phyloP scores from a whole-genome alignment of 2,888 invertebrate species.

The Nemotelus pantherinus region DNA sequence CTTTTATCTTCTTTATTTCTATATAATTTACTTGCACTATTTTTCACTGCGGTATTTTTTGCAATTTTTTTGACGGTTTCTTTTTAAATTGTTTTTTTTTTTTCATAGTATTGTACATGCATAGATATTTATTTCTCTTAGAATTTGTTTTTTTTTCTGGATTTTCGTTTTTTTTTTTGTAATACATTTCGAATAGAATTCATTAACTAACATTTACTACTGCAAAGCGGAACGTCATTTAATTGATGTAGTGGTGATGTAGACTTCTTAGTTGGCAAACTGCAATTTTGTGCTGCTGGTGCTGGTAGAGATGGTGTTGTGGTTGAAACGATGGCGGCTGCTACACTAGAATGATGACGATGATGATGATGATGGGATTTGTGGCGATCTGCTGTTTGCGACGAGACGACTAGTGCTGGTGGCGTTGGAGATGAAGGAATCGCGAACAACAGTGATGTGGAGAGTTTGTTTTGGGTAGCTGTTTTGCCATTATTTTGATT shows the following conservation, averaged over 20 bases:
- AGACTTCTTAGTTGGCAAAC: slow-evolving; percentile 45
- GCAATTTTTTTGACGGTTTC: not conserved
- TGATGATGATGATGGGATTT: slow-evolving; percentile 2
- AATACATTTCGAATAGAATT: slow-evolving; percentile 17
- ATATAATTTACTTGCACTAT: not conserved
- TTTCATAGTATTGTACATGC: not conserved
- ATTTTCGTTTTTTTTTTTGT: not conserved
- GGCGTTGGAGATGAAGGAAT: slow-evolving; percentile 36
- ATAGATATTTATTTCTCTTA: not conserved
- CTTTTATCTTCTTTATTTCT: not conserved
- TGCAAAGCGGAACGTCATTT: slow-evolving; percentile 51
- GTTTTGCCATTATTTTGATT: slow-evolving; percentile 52
- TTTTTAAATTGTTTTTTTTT: not conserved
- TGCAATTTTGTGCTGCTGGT: slow-evolving; percentile 42
- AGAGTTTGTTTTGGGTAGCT: slow-evolving; percentile 36
- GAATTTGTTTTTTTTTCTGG: not conserved
- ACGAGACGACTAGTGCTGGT: not conserved
- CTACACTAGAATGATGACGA: slow-evolving; percentile 20
- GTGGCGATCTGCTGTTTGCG: slow-evolving; percentile 16
- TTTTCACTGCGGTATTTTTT: not conserved
- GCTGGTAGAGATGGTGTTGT: slow-evolving; percentile 23
- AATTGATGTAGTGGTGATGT: slow-evolving; percentile 49
- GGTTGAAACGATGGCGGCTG: slow-evolving; percentile 11
- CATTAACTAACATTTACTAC: slow-evolving; percentile 53
- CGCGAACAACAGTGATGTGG: slow-evolving; percentile 44